Evolutionary conservation across 2,888 invertebrate genomes (phyloP).

Genomic region (Caenorhabditis uteleia): DNA sequence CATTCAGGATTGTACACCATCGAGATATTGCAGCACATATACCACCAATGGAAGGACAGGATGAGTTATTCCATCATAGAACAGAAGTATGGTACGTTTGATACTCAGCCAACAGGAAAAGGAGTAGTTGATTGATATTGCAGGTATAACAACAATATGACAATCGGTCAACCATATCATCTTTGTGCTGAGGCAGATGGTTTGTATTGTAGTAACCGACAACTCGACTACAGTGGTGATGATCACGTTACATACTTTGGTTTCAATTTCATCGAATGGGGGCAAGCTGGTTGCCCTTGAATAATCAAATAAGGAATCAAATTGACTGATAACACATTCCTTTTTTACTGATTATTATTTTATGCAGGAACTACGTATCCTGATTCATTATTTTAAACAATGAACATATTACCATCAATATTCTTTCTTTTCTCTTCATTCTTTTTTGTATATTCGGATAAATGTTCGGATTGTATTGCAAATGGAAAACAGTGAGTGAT

Average conservation of each 20-base stretch:
- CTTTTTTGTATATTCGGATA: no score
- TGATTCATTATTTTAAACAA: no score
- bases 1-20: constrained; percentile 45
- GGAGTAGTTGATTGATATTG: constrained; percentile 31
- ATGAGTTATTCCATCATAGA: constrained; percentile 45
- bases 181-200: constrained; percentile 45
- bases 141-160: constrained; percentile 53
- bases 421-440: no score
- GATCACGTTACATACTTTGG: constrained; percentile 47
- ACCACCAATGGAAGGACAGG: constrained; percentile 33
- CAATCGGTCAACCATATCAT: constrained; percentile 14
- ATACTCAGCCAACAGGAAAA: background rate
- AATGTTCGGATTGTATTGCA: no score
- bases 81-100: constrained; percentile 36
- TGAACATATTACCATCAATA: no score
- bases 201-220: constrained; percentile 41
- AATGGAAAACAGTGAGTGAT: no score
- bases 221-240: constrained; percentile 19
- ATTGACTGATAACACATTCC: no score
- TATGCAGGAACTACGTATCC: no score
- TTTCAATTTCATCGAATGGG: constrained; percentile 37
- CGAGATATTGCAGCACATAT: constrained; percentile 46
- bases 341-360: no score
- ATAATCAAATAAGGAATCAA: no score
- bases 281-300: constrained; percentile 29